Percentiles rank a stretch among this genome's conserved stretches.
Evolutionary conservation across 2,888 invertebrate species (phyloP).

Genomic region (Bhutanitis thaidina): DNA sequence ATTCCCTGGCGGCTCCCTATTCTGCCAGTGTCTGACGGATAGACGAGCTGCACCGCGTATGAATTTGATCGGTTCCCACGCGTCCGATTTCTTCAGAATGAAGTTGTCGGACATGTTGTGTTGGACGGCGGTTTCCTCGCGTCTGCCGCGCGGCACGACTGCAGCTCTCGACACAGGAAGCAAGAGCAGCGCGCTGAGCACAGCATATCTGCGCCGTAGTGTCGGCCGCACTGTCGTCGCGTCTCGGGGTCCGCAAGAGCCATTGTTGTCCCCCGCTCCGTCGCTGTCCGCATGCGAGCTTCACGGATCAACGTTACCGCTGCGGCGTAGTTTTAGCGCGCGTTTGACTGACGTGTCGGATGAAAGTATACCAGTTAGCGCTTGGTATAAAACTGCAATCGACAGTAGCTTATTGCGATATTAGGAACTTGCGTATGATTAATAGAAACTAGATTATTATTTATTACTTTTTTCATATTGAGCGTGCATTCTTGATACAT

Average conservation of each 20-base stretch:
- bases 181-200: conserved; percentile 87
- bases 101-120: conserved; percentile 72
- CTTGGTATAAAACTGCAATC: neutral
- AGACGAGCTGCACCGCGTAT: conserved; percentile 70
- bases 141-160: conserved; percentile 79
- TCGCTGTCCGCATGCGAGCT: conserved; percentile 46
- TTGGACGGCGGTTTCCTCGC: conserved; percentile 63
- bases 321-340: conserved; percentile 36
- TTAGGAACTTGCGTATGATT: neutral
- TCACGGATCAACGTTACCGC: conserved; percentile 62
- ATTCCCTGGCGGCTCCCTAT: conserved; percentile 64
- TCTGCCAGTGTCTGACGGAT: conserved; percentile 78
- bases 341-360: conserved; percentile 24
- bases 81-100: conserved; percentile 77
- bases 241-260: conserved; percentile 41
- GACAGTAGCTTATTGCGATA: too few species aligned
- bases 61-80: conserved; percentile 73
- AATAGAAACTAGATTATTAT: too few species aligned
- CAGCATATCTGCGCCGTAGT: conserved; percentile 79
- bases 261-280: conserved; percentile 51
- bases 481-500: too few species aligned
- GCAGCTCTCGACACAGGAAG: conserved; percentile 86
- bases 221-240: conserved; percentile 60
- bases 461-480: too few species aligned
- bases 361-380: conserved; percentile 3